Evolutionary conservation across 2,797 vertebrate genomes (phyloP).

Genomic region (Nannoperca australis): DNA sequence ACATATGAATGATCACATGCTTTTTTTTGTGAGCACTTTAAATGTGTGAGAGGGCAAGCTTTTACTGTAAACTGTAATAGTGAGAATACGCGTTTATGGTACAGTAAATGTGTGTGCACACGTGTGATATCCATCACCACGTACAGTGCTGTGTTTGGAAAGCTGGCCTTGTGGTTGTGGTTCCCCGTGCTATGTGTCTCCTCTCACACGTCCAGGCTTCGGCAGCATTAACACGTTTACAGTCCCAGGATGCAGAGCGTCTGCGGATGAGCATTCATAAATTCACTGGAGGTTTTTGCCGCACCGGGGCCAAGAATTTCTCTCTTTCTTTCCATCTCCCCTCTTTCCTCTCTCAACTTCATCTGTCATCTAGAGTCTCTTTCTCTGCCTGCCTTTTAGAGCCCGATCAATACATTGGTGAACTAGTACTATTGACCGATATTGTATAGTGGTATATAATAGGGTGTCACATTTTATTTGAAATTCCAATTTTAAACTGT

Average conservation of each 20-base stretch:
- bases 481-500: not conserved
- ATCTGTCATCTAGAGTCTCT: constrained; percentile 41
- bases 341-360: constrained; percentile 30
- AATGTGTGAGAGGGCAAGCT: constrained; percentile 7
- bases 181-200: constrained; percentile 50
- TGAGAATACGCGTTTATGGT: constrained; percentile 36
- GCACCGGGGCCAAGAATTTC: constrained; percentile 45
- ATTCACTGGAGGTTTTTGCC: constrained; percentile 67
- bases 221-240: constrained; percentile 69
- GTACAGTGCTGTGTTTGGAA: constrained; percentile 64
- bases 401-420: constrained; percentile 10
- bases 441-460: not conserved
- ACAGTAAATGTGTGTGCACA: constrained; percentile 55
- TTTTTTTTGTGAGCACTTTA: not conserved
- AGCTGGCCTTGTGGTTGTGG: constrained; percentile 64
- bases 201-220: constrained; percentile 48
- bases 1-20: constrained; percentile 1
- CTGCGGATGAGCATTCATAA: constrained; percentile 69
- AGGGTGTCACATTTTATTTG: not conserved
- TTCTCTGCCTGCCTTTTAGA: constrained; percentile 31
- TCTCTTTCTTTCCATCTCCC: constrained; percentile 68
- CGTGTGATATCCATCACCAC: constrained; percentile 73
- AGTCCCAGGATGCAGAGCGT: constrained; percentile 54
- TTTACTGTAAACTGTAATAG: constrained; percentile 16
- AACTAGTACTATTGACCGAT: not conserved